Conservation (phyloP, 2,113 vertebrate species). For the Sminthopsis crassicaudata region DNA sequence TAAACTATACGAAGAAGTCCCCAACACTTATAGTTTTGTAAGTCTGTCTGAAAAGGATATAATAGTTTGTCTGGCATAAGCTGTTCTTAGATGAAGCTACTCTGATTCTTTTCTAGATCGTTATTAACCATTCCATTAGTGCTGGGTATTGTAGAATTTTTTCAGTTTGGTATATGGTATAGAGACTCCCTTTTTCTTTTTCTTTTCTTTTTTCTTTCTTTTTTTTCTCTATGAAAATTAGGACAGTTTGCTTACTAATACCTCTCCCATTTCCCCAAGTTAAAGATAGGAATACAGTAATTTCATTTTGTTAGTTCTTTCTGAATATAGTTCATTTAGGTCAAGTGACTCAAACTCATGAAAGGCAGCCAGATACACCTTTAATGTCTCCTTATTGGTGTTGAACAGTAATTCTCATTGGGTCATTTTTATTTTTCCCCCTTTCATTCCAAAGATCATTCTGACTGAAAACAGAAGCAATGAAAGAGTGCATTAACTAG, state of each 20-base stretch:
- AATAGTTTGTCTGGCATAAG: neutral
- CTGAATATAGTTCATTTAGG: neutral
- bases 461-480: neutral
- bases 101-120: neutral
- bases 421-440: neutral
- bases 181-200: neutral
- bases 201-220: neutral
- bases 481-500: neutral
- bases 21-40: neutral
- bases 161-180: neutral
- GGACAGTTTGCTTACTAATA: neutral
- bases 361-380: neutral
- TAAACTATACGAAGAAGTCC: neutral
- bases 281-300: neutral
- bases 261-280: neutral
- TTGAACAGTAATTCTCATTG: neutral
- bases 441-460: neutral
- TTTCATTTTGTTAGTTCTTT: neutral
- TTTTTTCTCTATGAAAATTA: neutral
- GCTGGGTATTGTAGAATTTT: neutral
- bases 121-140: neutral
- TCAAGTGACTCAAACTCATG: too few species aligned
- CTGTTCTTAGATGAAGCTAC: neutral
- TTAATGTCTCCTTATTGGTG: neutral
- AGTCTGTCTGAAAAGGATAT: neutral